Percentiles rank a stretch among this genome's conserved stretches.
Evolutionary conservation across 2,888 invertebrate species (phyloP).

Genomic region (Athalia circularis): DNA sequence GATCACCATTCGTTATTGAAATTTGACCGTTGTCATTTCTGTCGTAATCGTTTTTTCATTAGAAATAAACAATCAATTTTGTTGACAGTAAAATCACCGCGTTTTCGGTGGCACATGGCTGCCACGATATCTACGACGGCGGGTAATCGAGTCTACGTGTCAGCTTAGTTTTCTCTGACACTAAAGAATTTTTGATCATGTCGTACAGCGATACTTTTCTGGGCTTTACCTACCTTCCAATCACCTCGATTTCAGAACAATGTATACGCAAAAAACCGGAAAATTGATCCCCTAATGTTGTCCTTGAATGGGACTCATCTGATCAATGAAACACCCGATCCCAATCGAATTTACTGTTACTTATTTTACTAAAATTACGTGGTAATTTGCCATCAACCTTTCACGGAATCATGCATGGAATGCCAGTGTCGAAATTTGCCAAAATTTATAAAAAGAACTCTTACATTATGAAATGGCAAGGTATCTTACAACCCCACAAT

Average conservation of each 20-base stretch:
- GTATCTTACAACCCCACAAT: too few relatives aligned
- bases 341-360: too few relatives aligned
- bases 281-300: not conserved
- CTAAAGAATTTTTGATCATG: not conserved
- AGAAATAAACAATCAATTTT: constrained; percentile 57
- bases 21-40: not conserved
- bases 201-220: not conserved
- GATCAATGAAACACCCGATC: not conserved
- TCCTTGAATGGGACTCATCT: not conserved
- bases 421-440: too few relatives aligned
- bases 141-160: constrained; percentile 9
- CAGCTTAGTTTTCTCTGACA: not conserved
- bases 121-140: constrained; percentile 9
- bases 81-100: constrained; percentile 53
- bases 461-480: too few relatives aligned
- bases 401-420: too few relatives aligned
- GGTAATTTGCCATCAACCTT: too few relatives aligned
- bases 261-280: not conserved
- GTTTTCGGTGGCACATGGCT: constrained; percentile 48
- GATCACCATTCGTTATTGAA: not conserved
- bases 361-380: too few relatives aligned
- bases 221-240: not conserved
- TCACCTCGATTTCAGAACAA: constrained; percentile 6
- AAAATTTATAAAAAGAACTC: too few relatives aligned
- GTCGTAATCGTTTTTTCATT: not conserved